Evolutionary conservation across 2,888 invertebrate species (phyloP).

Genomic region (Apamea epomidion): DNA sequence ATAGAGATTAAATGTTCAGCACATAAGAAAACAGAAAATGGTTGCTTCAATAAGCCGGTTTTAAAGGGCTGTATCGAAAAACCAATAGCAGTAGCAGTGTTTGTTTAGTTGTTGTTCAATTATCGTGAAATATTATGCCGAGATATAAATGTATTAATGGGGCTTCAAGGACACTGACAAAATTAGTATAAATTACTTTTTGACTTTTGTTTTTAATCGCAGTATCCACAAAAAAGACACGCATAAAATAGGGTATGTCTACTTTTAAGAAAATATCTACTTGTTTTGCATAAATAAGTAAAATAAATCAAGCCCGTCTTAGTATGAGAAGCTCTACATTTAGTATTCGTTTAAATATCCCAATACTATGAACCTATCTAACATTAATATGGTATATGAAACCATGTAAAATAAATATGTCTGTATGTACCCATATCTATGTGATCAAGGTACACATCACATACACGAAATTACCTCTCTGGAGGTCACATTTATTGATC

Average conservation of each 20-base stretch:
- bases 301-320: background rate
- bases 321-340: background rate
- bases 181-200: background rate
- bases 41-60: background rate
- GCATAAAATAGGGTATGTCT: background rate
- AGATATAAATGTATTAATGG: background rate
- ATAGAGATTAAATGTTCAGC: background rate
- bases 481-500: slow-evolving; percentile 67
- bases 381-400: background rate
- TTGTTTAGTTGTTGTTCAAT: background rate
- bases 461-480: slow-evolving; percentile 31
- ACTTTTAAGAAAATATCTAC: background rate
- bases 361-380: background rate
- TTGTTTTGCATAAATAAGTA: background rate
- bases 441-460: background rate
- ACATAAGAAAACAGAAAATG: background rate
- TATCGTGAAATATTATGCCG: background rate
- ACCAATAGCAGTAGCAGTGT: background rate
- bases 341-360: background rate
- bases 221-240: background rate
- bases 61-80: background rate
- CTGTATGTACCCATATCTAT: background rate
- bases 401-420: background rate
- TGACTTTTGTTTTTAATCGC: background rate
- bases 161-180: background rate